Conservation (phyloP, 2,113 vertebrate genomes). For the Upupa epops region DNA sequence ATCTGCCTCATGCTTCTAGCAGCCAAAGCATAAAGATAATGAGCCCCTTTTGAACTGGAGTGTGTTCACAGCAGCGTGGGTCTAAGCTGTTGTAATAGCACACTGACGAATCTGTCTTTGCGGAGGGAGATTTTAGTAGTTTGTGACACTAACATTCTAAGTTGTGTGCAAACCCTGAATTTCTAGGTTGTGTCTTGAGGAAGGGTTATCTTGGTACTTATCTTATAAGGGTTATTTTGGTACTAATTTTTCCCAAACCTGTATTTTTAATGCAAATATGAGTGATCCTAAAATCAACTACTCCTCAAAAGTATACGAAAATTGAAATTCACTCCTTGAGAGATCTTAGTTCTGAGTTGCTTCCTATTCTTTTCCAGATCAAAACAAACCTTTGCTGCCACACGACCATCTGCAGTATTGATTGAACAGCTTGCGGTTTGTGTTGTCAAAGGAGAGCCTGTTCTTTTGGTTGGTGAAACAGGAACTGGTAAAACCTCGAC, state of each 20-base stretch:
- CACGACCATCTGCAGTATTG: conserved; percentile 87
- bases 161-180: background rate
- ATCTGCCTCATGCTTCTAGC: background rate
- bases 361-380: conserved; percentile 68
- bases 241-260: background rate
- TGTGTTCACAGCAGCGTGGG: background rate
- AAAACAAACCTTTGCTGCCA: conserved; percentile 89
- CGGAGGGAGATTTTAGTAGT: background rate
- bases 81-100: background rate
- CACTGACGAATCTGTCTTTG: background rate
- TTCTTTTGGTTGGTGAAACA: conserved; percentile 94
- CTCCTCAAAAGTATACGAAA: background rate
- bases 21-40: background rate
- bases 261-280: background rate
- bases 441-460: conserved; percentile 86
- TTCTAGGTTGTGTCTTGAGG: background rate
- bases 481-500: conserved; percentile 97
- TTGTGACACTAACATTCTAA: background rate
- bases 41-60: background rate
- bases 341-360: background rate
- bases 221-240: background rate
- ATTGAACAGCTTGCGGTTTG: conserved; percentile 93
- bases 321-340: background rate
- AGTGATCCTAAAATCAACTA: background rate
- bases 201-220: no score